Evolutionary conservation across 2,888 invertebrate genomes (phyloP), one percentile per base, ranked within the genome.

Genomic region (Synanthedon andrenaeformis): DNA sequence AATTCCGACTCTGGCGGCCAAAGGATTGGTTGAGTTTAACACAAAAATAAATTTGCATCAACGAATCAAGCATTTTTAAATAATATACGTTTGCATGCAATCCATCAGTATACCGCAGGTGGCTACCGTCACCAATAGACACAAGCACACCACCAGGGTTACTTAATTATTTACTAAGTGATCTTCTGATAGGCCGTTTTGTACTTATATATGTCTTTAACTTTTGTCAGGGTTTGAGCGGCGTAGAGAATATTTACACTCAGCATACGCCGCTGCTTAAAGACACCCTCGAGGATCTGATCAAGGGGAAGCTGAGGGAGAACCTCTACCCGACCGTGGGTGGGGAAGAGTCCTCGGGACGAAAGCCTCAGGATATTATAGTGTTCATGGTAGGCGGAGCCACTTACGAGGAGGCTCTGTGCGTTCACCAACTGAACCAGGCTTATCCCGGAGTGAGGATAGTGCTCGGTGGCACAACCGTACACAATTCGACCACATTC

Each of bases 221-320:
- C 8, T 19, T 41, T 54, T 65, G 63, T 0, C 69, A 91, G 89
- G 96, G 95, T 14, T 85, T 97, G 17, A 95, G 94, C 82, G 99
- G 98, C 1, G 98, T 99, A 0, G 99, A 99, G 76, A 99, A 99
- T 82, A 96, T 99, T 58, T 99, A 98, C 84, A 99, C 99, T 0
- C 99, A 99, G 72, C 99, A 99, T 80, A 93, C 93, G n/a, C 98
- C 99, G 0, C 87, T 97, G 23, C 80, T 99, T 5, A 92, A 93
- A 65, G 96, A 96, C 72, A 93, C 95, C 0, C 75, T 99, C 0
- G 98, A 98, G 66, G 96, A 97, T 71, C 86, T 98, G 1, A 90
- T 96, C 42, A 97, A 96, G 74, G 97, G 97, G 1, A 93, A 94
- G 67, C 89, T 99, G n/a, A 91, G 94, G 55, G 96, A 97, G 65